Base-by-base conservation (phyloP, 2,888 invertebrate genomes). In the Amiota communis region DNA sequence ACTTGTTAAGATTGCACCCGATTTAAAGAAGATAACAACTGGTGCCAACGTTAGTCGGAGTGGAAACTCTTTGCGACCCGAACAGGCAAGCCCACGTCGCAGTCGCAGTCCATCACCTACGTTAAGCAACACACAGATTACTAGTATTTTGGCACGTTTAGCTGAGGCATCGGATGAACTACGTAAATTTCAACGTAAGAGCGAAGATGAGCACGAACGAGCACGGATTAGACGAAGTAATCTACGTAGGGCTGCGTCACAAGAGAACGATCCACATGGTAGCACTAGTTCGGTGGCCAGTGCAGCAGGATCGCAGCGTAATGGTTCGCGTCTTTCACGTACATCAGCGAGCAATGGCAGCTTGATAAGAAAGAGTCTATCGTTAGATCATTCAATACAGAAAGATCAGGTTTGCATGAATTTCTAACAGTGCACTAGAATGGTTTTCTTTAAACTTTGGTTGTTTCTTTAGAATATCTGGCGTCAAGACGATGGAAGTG, bases 401-500 rank as follows among this genome's bases (percentile, higher is more conserved):
- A 84, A 89, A 67, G 91, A 91, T 78, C 90, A 90, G 82, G 89
- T 88, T 75, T 65, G 75, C n/a, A 17, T 13, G 15, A 15, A 36
- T 17, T 59, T 8, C 8, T 11, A 8, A 51, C 36, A 1, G 17
- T 59, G 11, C 8, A 11, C 48, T 48, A 47, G 11, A 12, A 2
- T 17, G 12, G 10, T 23, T 12, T 59, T 64, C 13, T 23, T 10
- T 48, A 12, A n/a, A 8, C 13, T 15, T 57, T 36, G 2, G 8
- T 36, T 36, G 20, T 23, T 49, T 67, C 15, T 57, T 68, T 74
- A 94, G 91, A 91, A 91, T 74, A 96, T 97, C 83, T 97, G 97
- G 97, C 94, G 94, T 80, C 93, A 94, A 47, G 94, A 94, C 71
- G 95, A 96, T 78, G 95, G 95, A 74, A 97, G 96, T 86, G 92